phyloP scores from a whole-genome alignment of 64 coral and sea anemone species.

The Trachythela sp. region DNA sequence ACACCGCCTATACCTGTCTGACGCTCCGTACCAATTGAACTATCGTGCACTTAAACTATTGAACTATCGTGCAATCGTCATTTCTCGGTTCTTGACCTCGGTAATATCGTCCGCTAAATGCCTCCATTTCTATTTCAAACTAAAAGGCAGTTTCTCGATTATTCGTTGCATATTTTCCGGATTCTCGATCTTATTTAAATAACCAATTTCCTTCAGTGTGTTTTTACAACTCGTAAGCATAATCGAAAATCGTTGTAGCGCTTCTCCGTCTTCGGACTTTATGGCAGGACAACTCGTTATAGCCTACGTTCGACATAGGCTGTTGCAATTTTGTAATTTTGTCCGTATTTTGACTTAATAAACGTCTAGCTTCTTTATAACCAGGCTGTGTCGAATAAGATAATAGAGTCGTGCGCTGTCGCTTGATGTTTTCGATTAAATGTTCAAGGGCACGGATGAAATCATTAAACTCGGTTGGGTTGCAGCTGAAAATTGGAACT shows the following conservation, averaged over 20 bases:
- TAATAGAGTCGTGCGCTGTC: constrained; percentile 37
- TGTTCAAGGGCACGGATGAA: constrained; percentile 34
- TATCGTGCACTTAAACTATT: no score
- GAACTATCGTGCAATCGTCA: no score
- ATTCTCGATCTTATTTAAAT: constrained; percentile 27
- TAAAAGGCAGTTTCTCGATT: no score
- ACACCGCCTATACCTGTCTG: no score
- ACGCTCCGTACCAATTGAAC: no score
- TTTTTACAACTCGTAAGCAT: constrained; percentile 28
- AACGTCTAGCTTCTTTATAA: constrained; percentile 25
- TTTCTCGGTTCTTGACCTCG: no score
- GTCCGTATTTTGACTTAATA: constrained; percentile 18
- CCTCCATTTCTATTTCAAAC: no score
- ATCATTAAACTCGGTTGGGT: constrained; percentile 28
- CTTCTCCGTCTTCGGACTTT: neutral
- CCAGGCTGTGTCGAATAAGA: constrained; percentile 13
- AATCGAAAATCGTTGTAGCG: constrained; percentile 9
- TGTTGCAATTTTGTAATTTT: neutral
- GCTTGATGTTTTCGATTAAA: constrained; percentile 27
- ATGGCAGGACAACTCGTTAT: neutral
- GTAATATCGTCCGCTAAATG: no score
- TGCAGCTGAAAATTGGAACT: neutral
- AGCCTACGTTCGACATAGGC: neutral
- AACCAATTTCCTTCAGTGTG: constrained; percentile 32
- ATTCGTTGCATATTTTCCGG: neutral